Percentiles rank a stretch among this genome's conserved stretches.
Conservation (phyloP, 2,888 invertebrate species). For the Macrosiphum euphorbiae region DNA sequence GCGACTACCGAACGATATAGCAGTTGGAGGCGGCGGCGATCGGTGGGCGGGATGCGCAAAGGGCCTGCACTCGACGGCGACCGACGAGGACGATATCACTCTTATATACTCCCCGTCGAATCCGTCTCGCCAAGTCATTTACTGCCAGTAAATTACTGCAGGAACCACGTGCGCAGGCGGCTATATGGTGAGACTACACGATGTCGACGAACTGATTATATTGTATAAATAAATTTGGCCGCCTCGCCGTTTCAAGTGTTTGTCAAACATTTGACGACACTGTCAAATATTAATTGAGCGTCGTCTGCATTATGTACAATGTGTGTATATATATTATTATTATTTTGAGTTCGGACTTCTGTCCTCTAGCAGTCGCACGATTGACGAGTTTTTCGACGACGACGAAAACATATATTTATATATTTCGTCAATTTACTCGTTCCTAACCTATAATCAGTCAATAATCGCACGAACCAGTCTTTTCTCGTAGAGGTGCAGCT, state of each 20-base stretch:
- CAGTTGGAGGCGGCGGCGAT: neutral
- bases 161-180: constrained; percentile 10
- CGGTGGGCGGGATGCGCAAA: neutral
- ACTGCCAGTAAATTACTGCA: neutral
- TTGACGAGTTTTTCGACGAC: neutral
- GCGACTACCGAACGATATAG: neutral
- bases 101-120: neutral
- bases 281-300: constrained; percentile 58
- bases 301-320: neutral
- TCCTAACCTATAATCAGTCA: neutral
- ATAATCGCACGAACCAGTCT: neutral
- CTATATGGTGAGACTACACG: neutral
- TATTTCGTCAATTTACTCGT: neutral
- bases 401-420: too few relatives aligned
- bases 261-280: constrained; percentile 39
- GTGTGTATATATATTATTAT: neutral
- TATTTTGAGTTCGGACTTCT: neutral
- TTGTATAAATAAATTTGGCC: constrained; percentile 32
- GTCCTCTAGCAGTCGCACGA: neutral
- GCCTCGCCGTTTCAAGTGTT: constrained; percentile 56
- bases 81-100: neutral
- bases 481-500: neutral
- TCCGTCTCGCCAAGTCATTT: constrained; percentile 28
- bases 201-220: constrained; percentile 13
- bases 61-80: neutral